A percentile compares a stretch with the other conserved stretches of the same genome.
Conservation (phyloP, 1,140 invertebrate genomes). For the Zaprionus taronus region DNA sequence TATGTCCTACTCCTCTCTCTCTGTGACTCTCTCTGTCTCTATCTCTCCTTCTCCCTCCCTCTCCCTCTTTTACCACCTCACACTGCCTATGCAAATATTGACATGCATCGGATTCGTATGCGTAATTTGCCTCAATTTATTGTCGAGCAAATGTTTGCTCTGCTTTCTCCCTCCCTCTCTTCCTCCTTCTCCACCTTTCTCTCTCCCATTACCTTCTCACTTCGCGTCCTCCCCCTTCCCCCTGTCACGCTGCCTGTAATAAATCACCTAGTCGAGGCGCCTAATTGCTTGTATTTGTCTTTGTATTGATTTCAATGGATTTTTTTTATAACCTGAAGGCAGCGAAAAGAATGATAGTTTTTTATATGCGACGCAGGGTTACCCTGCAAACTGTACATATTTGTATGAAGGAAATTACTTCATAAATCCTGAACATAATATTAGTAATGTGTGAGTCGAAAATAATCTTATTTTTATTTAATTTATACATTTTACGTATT, state of each 20-base stretch:
- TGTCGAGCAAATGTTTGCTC: conserved; percentile 54
- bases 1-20: background rate
- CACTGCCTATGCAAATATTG: conserved; percentile 69
- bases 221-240: background rate
- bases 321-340: conserved; percentile 14
- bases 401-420: too few relatives aligned
- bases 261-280: conserved; percentile 60
- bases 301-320: conserved; percentile 59
- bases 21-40: background rate
- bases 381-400: background rate
- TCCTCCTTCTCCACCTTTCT: background rate
- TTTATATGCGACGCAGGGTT: background rate
- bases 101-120: conserved; percentile 57
- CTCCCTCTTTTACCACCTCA: background rate
- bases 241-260: conserved; percentile 35
- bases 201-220: background rate
- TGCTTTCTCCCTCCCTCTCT: conserved; percentile 3
- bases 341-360: background rate
- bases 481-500: too few relatives aligned
- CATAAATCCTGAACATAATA: too few relatives aligned
- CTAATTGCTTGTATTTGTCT: conserved; percentile 54
- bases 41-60: background rate
- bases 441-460: too few relatives aligned
- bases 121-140: conserved; percentile 74
- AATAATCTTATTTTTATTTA: too few relatives aligned